Evolutionary conservation across 2,888 invertebrate species (phyloP), one percentile per base, ranked within the genome.

Genomic region (Alloplasta piceator): DNA sequence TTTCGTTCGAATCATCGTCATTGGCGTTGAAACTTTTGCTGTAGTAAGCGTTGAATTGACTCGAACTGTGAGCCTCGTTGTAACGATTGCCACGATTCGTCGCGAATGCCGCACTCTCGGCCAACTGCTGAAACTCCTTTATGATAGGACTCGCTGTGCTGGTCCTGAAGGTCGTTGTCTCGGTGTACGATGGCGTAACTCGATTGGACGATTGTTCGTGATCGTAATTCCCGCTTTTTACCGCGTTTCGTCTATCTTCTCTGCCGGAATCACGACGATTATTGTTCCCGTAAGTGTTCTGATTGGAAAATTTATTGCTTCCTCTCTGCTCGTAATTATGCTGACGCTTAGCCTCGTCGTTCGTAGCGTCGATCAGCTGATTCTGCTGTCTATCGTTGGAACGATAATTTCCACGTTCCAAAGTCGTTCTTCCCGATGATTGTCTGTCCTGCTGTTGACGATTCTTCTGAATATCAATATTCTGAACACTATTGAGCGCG

Each of bases 31-130:
- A 82, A 76, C 50, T 55, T 41, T 84, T 86, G 9, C 76, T 82
- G 6, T 75, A 70, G 72, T 12, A 85, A 63, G 73, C 86, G 70
- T 88, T 89, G 81, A 87, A 90, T 55, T 88, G 89, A 81, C 82
- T 78, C 6, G 82, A 82, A 36, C 88, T 92, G 12, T 87, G 84
- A 85, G 82, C 83, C 73, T 89, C 89, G 64, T 86, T 87, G 71
- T 84, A 88, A 48, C 88, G 85, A 83, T 90, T 91, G 12, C 90
- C 89, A 14, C 92, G 91, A 82, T 92, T 94, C 50, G 94, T 94
- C 1, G 94, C 95, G 88, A 97, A 97, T 0, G 97, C 96, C 0
- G 96, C 96, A 6, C 96, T 95, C 91, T 97, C 97, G 6, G 97
- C 96, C 0, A 95, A 94, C 0, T 95, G 94, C 89, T 96, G 96